Evolutionary conservation across 2,888 invertebrate species (phyloP).

Genomic region (Chydorus sphaericus): DNA sequence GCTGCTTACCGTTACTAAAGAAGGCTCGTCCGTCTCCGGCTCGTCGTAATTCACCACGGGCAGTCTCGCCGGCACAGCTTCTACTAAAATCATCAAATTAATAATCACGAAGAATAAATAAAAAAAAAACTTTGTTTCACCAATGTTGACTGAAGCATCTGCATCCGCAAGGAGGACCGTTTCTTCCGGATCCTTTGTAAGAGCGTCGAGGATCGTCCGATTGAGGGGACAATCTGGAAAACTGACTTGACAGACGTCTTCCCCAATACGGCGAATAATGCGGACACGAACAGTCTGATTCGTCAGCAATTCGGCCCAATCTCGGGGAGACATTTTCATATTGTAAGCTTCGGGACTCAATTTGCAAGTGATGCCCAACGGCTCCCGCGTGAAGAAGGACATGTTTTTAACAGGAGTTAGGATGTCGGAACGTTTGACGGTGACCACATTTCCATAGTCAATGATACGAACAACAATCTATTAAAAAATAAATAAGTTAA

Average conservation of each 20-base stretch:
- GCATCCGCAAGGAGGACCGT: too few species aligned
- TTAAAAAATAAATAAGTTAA: background rate
- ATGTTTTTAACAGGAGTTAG: background rate
- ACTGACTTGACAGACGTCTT: background rate
- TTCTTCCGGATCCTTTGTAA: too few species aligned
- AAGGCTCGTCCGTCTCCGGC: too few species aligned
- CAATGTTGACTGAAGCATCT: too few species aligned
- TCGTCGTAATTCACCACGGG: too few species aligned
- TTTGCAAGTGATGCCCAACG: conserved; percentile 10
- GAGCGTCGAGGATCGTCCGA: too few species aligned
- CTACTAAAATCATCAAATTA: too few species aligned
- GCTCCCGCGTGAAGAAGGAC: background rate
- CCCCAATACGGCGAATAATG: background rate
- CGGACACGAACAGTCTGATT: conserved; percentile 1
- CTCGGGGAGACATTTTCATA: background rate
- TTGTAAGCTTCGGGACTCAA: background rate
- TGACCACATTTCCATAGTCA: conserved; percentile 14
- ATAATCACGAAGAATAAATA: too few species aligned
- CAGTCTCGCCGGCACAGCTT: too few species aligned
- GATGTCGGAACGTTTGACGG: conserved; percentile 7
- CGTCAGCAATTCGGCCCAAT: background rate
- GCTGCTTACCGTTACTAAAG: too few species aligned
- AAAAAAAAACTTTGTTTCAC: too few species aligned
- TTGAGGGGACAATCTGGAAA: background rate
- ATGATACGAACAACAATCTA: conserved; percentile 8